A percentile compares a stretch with the other conserved stretches of the same genome.
Conservation (phyloP, 2,888 invertebrate species). For the Pedicia rivosa region DNA sequence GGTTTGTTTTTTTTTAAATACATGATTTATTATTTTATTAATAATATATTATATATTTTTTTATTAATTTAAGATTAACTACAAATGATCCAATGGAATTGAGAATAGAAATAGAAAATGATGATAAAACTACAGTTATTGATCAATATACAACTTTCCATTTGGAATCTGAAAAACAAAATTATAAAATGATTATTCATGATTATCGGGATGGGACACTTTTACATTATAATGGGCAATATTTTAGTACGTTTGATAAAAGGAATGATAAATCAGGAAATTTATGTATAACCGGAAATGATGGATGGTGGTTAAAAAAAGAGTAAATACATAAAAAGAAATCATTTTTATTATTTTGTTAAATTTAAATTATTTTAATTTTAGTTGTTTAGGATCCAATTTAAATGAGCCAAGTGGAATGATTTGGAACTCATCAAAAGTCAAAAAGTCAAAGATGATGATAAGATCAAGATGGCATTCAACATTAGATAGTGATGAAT, state of each 20-base stretch:
- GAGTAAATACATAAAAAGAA: conserved; percentile 15
- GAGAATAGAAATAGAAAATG: conserved; percentile 36
- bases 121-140: too few species aligned
- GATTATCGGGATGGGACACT: conserved; percentile 35
- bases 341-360: not conserved
- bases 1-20: too few species aligned
- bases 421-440: conserved; percentile 13
- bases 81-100: too few species aligned
- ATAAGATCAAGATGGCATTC: too few species aligned
- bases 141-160: too few species aligned
- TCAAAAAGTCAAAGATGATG: too few species aligned
- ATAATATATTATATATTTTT: too few species aligned
- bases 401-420: too few species aligned
- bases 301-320: conserved; percentile 46
- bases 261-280: conserved; percentile 36
- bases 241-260: conserved; percentile 28
- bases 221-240: conserved; percentile 32
- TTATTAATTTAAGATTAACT: too few species aligned
- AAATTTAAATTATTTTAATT: conserved; percentile 11
- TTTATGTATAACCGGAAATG: conserved; percentile 36
- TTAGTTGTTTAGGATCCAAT: conserved; percentile 39
- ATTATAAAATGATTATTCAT: conserved; percentile 32
- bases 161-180: too few species aligned
- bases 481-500: too few species aligned
- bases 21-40: too few species aligned